These are phyloP conservation scores for Agapostemon virescens DNA, from an alignment of 2,888 invertebrate species.

Conservation along the genomic window DNA sequence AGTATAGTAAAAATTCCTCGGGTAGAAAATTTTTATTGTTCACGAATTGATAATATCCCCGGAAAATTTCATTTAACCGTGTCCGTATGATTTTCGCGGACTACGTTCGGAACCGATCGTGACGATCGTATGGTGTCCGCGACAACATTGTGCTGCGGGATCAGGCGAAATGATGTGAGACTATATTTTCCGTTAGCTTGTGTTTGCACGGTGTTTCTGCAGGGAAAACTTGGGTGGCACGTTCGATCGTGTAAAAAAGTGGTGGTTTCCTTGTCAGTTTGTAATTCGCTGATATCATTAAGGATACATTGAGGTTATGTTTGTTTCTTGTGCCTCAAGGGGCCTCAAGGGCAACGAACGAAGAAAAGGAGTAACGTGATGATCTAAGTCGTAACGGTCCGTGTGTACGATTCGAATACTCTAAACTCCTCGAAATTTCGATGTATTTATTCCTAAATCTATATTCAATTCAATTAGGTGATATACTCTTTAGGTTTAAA, in stretches of 20 bases:
- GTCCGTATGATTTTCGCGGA: neutral
- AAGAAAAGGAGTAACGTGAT: conserved; percentile 66
- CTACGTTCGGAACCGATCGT: neutral
- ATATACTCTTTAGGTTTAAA: neutral
- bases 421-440: neutral
- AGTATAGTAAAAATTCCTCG: conserved; percentile 57
- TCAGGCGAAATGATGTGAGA: conserved; percentile 14
- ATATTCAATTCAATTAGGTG: neutral
- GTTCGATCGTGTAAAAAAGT: neutral
- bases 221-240: neutral
- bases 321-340: conserved; percentile 65
- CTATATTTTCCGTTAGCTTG: neutral
- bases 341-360: conserved; percentile 67
- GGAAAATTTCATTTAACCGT: conserved; percentile 10
- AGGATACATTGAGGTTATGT: conserved; percentile 69
- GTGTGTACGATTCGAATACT: conserved; percentile 19
- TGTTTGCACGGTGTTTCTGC: neutral
- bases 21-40: conserved; percentile 30
- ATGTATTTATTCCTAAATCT: neutral
- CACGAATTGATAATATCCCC: conserved; percentile 1
- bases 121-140: conserved; percentile 67
- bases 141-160: conserved; percentile 55
- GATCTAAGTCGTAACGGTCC: conserved; percentile 46
- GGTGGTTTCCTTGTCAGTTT: neutral
- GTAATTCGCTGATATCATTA: conserved; percentile 34